These are phyloP conservation scores for Zoanthus solanderi DNA, from an alignment of 92 coral and sea anemone species.

Conservation along the genomic window DNA sequence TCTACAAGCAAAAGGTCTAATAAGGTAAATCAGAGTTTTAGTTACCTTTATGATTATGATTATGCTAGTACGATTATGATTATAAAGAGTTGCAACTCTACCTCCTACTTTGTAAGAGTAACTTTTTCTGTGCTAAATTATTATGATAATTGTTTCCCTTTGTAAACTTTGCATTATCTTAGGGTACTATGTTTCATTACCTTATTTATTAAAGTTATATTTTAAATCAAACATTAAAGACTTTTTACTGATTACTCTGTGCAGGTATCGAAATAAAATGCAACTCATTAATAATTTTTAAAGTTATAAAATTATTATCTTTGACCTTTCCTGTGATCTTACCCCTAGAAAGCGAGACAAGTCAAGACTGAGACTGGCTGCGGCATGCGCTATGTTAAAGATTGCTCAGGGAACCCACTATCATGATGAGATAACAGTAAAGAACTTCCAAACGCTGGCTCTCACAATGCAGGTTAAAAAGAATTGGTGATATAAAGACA, in stretches of 20 bases:
- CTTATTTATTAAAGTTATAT: too few relatives aligned
- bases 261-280: too few relatives aligned
- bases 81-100: not conserved
- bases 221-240: too few relatives aligned
- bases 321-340: not conserved
- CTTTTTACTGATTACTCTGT: too few relatives aligned
- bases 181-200: too few relatives aligned
- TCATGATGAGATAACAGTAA: slow-evolving; percentile 77
- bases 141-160: too few relatives aligned
- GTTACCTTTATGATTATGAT: not conserved
- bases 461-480: slow-evolving; percentile 81
- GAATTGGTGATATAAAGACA: not conserved
- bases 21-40: slow-evolving; percentile 66
- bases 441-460: slow-evolving; percentile 81
- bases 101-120: too few relatives aligned
- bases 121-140: too few relatives aligned
- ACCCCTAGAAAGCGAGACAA: slow-evolving; percentile 76
- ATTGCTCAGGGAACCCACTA: slow-evolving; percentile 83
- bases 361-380: slow-evolving; percentile 92
- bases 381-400: slow-evolving; percentile 90
- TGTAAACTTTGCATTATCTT: too few relatives aligned
- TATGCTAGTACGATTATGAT: not conserved
- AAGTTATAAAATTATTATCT: too few relatives aligned
- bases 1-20: slow-evolving; percentile 77
- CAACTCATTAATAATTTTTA: too few relatives aligned